A percentile compares a stretch with the other conserved stretches of the same genome.
phyloP scores from a whole-genome alignment of 1,140 invertebrate genomes.

The Brachionus angularis region DNA sequence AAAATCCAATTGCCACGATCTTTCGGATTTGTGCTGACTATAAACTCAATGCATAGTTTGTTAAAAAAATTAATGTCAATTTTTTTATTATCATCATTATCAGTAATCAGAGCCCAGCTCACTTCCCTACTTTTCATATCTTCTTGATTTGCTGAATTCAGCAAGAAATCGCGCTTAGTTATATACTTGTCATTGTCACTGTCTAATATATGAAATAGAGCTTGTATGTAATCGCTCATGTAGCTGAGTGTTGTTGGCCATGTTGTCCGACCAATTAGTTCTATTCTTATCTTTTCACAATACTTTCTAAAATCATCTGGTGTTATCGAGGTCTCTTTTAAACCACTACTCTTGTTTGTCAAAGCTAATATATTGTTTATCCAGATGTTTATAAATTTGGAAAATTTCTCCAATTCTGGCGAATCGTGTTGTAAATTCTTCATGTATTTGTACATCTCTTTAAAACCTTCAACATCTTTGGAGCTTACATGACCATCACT shows the following conservation, averaged over 20 bases:
- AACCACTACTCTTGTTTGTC: conserved; percentile 23
- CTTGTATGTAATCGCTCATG: conserved; percentile 41
- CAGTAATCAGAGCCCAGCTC: conserved; percentile 25
- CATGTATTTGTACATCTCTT: conserved; percentile 39
- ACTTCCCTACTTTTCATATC: conserved; percentile 30
- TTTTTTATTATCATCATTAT: conserved; percentile 31
- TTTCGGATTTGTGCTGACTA: conserved; percentile 35
- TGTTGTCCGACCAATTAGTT: conserved; percentile 2
- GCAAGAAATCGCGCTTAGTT: conserved; percentile 30
- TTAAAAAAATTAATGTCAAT: conserved; percentile 27
- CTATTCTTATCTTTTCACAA: conserved; percentile 32
- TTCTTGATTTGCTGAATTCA: conserved; percentile 17
- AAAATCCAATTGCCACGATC: conserved; percentile 42
- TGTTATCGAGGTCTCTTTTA: conserved; percentile 4
- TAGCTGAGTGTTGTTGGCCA: conserved; percentile 29
- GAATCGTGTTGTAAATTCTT: conserved; percentile 35
- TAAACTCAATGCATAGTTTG: conserved; percentile 32
- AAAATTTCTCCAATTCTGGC: conserved; percentile 31
- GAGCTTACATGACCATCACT: conserved; percentile 14
- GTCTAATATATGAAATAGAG: conserved; percentile 29
- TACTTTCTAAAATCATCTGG: conserved; percentile 36
- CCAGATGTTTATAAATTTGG: conserved; percentile 33
- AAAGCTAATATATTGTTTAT: conserved; percentile 9
- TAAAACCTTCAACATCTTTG: conserved; percentile 16
- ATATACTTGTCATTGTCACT: conserved; percentile 19